Conservation (phyloP, 2,113 vertebrate genomes). For the Acinonyx jubatus region DNA sequence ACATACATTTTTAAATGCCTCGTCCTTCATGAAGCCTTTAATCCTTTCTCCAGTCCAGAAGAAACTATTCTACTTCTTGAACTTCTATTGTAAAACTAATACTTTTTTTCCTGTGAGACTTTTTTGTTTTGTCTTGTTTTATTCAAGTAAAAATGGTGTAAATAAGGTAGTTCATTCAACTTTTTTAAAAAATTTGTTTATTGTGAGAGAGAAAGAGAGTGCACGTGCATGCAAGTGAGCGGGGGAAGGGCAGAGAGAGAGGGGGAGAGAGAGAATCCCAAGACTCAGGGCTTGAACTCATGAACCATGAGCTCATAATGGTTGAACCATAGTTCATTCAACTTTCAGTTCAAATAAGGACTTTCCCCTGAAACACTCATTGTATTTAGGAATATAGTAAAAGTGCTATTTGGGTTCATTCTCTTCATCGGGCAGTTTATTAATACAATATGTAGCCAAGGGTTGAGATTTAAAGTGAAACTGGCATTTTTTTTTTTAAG, state of each 20-base stretch:
- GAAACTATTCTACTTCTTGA: not conserved
- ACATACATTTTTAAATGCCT: slow-evolving; percentile 49
- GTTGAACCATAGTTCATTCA: not conserved
- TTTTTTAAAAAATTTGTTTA: not conserved
- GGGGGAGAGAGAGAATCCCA: no score
- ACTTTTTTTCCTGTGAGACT: not conserved
- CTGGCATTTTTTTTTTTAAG: not conserved
- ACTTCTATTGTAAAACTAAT: slow-evolving; percentile 54
- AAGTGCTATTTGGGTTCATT: not conserved
- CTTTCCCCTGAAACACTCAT: not conserved
- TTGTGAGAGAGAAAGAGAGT: no score
- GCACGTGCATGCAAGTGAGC: no score
- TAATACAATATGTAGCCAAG: not conserved
- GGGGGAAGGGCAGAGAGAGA: no score
- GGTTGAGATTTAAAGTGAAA: not conserved
- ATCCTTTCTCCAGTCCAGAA: slow-evolving; percentile 4
- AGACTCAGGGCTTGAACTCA: no score
- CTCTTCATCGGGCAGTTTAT: not conserved
- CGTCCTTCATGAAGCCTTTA: slow-evolving; percentile 19
- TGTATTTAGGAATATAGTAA: not conserved
- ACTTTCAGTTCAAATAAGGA: not conserved
- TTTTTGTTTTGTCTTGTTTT: not conserved
- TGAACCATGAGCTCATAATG: no score
- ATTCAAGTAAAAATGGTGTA: not conserved
- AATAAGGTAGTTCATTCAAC: not conserved